Base-by-base conservation (phyloP, 2,888 invertebrate genomes). In the Griposia aprilina region DNA sequence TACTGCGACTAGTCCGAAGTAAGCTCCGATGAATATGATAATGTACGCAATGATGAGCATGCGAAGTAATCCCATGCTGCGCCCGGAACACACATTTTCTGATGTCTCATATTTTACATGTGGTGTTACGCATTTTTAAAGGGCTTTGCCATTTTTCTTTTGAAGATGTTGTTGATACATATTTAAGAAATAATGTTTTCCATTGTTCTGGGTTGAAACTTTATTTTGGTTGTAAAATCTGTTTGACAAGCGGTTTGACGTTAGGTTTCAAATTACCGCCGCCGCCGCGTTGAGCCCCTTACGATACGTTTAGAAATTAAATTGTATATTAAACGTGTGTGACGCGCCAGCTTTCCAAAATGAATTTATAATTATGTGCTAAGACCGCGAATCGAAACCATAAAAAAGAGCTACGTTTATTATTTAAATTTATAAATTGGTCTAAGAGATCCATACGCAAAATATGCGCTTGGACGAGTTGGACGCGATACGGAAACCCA, bases 1-100 rank as follows among this genome's bases (percentile, higher is more conserved):
- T n/a, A 89, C 92, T 80, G 91, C 94, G 23, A 97, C 90, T 55
- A 96, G 82, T 57, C 94, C 94, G 60, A 96, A 93, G 85, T 96
- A 97, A 68, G 93, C 63, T 4, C 84, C 83, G 30, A 95, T 89
- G 82, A 94, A 96, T 26, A 93, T 20, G 5, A 96, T 85, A 90
- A 96, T 93, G 86, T 96, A 96, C 59, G 92, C 26, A 68, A 95
- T 89, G 48, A 95, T 88, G n/a, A 95, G 69, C 63, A 91, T 84
- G 75, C 96, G 94, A 74, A 96, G 65, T 7, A 94, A 80, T 71
- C 94, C 93, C 96, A 96, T 96, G 72, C 71, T 89, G 83, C 70
- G 78, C 67, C 68, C 26, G 82, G 71, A 74, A 67, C 68, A 74
- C 45, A 75, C 77, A 82, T 83, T 89, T 80, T 82, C 74, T 87